Evolutionary conservation across 23 tunicate species (phyloP), one percentile per base, ranked within the genome.

Genomic region (Botrylloides violaceus): DNA sequence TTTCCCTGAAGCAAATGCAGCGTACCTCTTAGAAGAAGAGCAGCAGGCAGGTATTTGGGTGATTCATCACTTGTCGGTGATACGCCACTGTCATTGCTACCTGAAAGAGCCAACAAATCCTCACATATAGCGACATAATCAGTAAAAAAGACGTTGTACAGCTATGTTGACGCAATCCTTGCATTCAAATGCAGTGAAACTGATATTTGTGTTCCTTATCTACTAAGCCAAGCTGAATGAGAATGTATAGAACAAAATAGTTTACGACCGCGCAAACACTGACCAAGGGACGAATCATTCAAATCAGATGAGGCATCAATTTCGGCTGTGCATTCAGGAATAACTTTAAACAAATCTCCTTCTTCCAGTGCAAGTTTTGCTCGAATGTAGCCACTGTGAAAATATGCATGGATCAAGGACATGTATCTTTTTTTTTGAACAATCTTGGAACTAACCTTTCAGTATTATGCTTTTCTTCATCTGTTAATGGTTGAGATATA

Each of bases 371-470:
- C 80, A 12, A 90, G 77, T 34, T 65, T 79, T 25, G 89, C 97
- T 34, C 90, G 81, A 36, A 90, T 73, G 81, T 83, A 90, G 3
- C 89, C 89, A 64, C 97, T 90, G 27, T 6, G 26, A 29, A 60
- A 72, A 26, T 4, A 53, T 18, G 39, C 20, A 63, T 22, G 34
- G 7, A 76, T n/a, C 29, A 47, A 49, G 22, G 22, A 7, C 28
- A 24, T 4, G 24, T 3, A 4, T 3, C 6, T 29, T 3, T 5
- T 22, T 36, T 5, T 3, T 5, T 9, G 3, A 64, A 29, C 37
- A 53, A 50, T 21, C 12, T 19, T 48, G 24, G 25, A 27, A 1
- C 19, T 27, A 25, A 68, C 74, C 74, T 15, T 6, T 79, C 32
- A 38, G 87, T 65, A 2, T 59, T 6, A 5, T 4, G 2, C 64